Evolutionary conservation across 2,888 invertebrate species (phyloP).

Genomic region (Leucoma salicis): DNA sequence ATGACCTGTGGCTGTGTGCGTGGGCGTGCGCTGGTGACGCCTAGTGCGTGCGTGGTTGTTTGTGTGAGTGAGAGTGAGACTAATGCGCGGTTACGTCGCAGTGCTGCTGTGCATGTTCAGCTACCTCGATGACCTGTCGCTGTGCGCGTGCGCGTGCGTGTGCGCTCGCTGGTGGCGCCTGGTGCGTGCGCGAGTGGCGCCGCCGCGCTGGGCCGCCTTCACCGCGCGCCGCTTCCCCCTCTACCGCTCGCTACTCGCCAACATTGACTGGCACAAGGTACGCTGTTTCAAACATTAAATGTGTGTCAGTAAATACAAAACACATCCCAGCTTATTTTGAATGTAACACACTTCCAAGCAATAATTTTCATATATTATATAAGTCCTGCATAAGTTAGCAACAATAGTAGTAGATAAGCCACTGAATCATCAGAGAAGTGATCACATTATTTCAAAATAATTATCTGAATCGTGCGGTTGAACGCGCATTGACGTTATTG

Average conservation of each 20-base stretch:
- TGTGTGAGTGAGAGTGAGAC: neutral
- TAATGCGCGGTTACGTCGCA: constrained; percentile 47
- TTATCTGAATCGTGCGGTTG: too few species aligned
- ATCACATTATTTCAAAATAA: too few species aligned
- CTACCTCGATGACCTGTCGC: constrained; percentile 94
- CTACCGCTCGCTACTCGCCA: constrained; percentile 87
- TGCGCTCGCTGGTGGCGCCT: constrained; percentile 93
- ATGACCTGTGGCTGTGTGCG: constrained; percentile 95
- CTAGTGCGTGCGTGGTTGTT: constrained; percentile 84
- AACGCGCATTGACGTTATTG: too few species aligned
- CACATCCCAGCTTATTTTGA: too few species aligned
- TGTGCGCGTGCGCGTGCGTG: constrained; percentile 94
- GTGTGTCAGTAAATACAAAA: too few species aligned
- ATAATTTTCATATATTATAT: too few species aligned
- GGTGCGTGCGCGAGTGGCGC: constrained; percentile 88
- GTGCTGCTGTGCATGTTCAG: constrained; percentile 94
- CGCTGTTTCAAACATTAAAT: neutral
- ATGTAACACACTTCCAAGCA: too few species aligned
- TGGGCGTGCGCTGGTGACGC: constrained; percentile 93
- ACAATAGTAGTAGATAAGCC: too few species aligned
- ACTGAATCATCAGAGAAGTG: too few species aligned
- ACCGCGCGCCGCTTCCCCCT: constrained; percentile 92
- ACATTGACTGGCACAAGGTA: constrained; percentile 91
- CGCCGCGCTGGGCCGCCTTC: constrained; percentile 90
- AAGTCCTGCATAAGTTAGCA: too few species aligned